Percentiles rank a stretch among this genome's conserved stretches.
Conservation (phyloP, 1,140 invertebrate genomes). For the Mizuhopecten yessoensis region DNA sequence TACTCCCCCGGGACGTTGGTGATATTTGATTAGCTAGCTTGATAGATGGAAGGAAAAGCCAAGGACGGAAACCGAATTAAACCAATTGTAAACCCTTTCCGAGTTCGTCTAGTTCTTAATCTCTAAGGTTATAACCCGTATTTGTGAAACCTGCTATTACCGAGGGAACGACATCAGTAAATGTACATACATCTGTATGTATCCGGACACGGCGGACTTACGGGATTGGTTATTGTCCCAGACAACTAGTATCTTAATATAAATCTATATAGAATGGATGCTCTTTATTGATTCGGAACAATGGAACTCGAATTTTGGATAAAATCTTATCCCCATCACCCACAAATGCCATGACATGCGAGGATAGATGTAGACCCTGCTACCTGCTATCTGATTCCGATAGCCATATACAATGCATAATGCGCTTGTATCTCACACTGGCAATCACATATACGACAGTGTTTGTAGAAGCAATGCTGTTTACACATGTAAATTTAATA, state of each 20-base stretch:
- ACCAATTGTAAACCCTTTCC: slow-evolving; percentile 16
- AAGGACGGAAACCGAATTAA: neutral
- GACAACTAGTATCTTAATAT: neutral
- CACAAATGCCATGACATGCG: neutral
- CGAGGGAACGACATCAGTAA: neutral
- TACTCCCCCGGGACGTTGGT: neutral
- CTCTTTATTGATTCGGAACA: slow-evolving; percentile 34
- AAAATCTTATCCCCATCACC: neutral
- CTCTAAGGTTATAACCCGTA: slow-evolving; percentile 2
- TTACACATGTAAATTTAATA: neutral
- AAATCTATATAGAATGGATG: neutral
- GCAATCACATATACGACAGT: neutral
- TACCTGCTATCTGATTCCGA: neutral
- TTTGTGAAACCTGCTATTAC: neutral
- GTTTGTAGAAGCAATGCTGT: neutral
- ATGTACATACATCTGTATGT: neutral
- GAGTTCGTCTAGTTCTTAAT: slow-evolving; percentile 38
- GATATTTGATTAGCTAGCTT: slow-evolving; percentile 21
- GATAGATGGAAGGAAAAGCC: neutral
- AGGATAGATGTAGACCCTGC: neutral
- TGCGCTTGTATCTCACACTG: neutral
- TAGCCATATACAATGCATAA: neutral
- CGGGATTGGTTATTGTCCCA: neutral
- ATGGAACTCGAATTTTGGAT: neutral
- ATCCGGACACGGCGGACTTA: neutral